Evolutionary conservation across 1,140 invertebrate genomes (phyloP).

Genomic region (Ectropis grisescens): DNA sequence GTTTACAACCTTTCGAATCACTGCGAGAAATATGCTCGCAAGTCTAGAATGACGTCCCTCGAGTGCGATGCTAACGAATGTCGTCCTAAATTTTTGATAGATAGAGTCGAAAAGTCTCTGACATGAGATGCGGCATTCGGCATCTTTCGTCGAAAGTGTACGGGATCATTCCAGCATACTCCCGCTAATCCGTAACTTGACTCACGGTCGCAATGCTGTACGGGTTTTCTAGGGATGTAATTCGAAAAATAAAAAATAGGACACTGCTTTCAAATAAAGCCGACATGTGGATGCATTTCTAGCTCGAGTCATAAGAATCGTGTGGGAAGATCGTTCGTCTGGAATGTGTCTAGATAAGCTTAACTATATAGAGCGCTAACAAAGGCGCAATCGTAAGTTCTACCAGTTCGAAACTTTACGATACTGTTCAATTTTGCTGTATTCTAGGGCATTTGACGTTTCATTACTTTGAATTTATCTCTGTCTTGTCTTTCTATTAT

Average conservation of each 20-base stretch:
- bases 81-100: conserved; percentile 62
- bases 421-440: no score
- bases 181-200: conserved; percentile 46
- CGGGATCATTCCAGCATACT: conserved; percentile 32
- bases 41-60: conserved; percentile 49
- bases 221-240: conserved; percentile 6
- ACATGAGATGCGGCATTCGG: conserved; percentile 31
- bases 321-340: conserved; percentile 41
- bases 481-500: no score
- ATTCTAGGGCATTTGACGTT: no score
- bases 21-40: conserved; percentile 28
- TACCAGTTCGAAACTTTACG: no score
- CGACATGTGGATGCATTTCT: no score
- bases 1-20: conserved; percentile 25
- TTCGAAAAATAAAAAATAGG: conserved; percentile 13
- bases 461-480: no score
- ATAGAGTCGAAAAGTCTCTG: conserved; percentile 51
- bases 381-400: no score
- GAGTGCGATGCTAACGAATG: conserved; percentile 58
- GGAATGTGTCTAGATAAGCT: conserved; percentile 43
- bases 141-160: conserved; percentile 37
- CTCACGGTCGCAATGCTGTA: conserved; percentile 9
- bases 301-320: conserved; percentile 17
- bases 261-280: no score
- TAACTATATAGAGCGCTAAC: conserved; percentile 37